These are phyloP conservation scores for Drosophila pachea DNA, from an alignment of 1,140 invertebrate genomes.

Conservation along the genomic window DNA sequence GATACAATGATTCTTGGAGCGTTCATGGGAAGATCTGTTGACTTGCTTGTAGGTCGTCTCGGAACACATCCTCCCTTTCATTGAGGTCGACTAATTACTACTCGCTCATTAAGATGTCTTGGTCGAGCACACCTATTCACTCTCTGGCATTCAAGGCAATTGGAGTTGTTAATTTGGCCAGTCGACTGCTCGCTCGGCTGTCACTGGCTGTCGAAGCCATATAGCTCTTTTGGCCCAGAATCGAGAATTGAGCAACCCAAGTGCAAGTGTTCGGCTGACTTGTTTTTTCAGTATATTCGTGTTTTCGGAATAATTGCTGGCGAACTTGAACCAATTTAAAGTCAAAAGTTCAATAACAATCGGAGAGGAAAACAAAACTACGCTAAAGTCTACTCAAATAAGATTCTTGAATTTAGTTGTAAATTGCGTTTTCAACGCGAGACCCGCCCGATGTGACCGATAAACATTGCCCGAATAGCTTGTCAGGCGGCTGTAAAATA, in stretches of 20 bases:
- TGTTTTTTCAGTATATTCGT: slow-evolving; percentile 30
- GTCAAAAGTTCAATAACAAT: slow-evolving; percentile 53
- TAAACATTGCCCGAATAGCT: neutral
- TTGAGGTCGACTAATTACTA: slow-evolving; percentile 29
- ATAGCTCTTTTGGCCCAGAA: slow-evolving; percentile 4
- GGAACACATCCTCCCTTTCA: neutral
- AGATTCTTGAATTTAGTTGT: too few species aligned
- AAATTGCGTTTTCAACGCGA: slow-evolving; percentile 8
- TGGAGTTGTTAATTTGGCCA: slow-evolving; percentile 14
- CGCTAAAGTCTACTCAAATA: slow-evolving; percentile 10
- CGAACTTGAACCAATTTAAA: slow-evolving; percentile 41
- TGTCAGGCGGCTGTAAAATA: neutral
- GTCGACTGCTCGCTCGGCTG: slow-evolving; percentile 13
- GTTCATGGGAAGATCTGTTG: too few species aligned
- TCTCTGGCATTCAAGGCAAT: slow-evolving; percentile 31
- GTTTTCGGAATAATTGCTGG: slow-evolving; percentile 14
- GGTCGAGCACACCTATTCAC: slow-evolving; percentile 29
- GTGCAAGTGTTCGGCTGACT: slow-evolving; percentile 10
- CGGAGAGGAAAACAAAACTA: slow-evolving; percentile 9
- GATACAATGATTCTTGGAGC: too few species aligned
- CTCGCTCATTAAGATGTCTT: slow-evolving; percentile 37
- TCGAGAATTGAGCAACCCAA: slow-evolving; percentile 32
- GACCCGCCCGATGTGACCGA: neutral
- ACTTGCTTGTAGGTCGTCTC: neutral
- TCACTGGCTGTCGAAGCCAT: neutral